A percentile compares a stretch with the other conserved stretches of the same genome.
Conservation (phyloP, 2,888 invertebrate species). For the Perithous albicinctus region DNA sequence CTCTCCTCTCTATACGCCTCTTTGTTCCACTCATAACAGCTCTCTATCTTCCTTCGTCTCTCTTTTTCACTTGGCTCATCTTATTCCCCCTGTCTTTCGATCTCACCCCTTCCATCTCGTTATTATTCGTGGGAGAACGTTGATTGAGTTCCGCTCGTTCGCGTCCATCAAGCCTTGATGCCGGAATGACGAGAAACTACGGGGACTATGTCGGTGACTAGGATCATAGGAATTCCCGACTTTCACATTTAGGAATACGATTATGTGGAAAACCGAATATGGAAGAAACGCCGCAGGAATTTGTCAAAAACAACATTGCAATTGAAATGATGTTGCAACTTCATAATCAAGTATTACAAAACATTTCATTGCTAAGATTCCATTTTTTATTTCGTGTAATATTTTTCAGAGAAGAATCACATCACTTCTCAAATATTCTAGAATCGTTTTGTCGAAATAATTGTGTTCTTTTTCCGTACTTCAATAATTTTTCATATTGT, state of each 20-base stretch:
- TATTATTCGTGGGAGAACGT: slow-evolving; percentile 51
- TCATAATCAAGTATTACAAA: too few species aligned
- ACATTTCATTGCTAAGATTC: too few species aligned
- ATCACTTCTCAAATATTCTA: too few species aligned
- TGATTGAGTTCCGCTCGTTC: slow-evolving; percentile 44
- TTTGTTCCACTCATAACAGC: slow-evolving; percentile 24
- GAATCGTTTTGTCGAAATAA: too few species aligned
- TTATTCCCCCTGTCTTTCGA: slow-evolving; percentile 18
- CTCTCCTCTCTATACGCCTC: slow-evolving; percentile 5
- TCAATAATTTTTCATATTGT: too few species aligned
- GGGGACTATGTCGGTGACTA: slow-evolving; percentile 12
- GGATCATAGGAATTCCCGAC: slow-evolving; percentile 5
- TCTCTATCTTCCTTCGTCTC: slow-evolving; percentile 7
- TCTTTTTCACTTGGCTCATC: slow-evolving; percentile 16
- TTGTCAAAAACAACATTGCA: too few species aligned
- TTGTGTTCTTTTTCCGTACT: too few species aligned
- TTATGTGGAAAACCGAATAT: too few species aligned
- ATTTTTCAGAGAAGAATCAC: too few species aligned
- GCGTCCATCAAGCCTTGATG: slow-evolving; percentile 27
- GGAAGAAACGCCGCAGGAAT: too few species aligned
- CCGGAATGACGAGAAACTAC: slow-evolving; percentile 31
- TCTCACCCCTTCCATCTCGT: slow-evolving; percentile 24
- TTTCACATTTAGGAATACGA: slow-evolving; percentile 2
- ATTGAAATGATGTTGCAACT: too few species aligned
- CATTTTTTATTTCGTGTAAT: too few species aligned